phyloP scores from a whole-genome alignment of 1,140 invertebrate species.

The Eulimnadia texana region DNA sequence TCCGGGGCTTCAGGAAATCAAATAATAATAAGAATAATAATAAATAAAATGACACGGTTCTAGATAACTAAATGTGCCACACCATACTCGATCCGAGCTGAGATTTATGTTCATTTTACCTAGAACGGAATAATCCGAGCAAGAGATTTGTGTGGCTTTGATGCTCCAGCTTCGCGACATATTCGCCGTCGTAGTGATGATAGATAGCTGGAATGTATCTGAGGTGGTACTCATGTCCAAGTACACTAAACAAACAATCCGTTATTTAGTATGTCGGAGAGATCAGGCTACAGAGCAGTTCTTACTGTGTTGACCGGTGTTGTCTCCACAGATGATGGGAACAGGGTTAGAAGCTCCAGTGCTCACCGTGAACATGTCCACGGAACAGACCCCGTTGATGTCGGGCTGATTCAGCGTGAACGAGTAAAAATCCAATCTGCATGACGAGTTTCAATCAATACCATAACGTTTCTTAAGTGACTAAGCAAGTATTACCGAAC shows the following conservation, averaged over 20 bases:
- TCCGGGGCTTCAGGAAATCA: constrained; percentile 5
- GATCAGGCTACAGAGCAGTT: constrained; percentile 7
- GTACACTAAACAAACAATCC: neutral
- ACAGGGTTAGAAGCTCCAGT: constrained; percentile 48
- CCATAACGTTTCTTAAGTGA: neutral
- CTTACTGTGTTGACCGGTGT: constrained; percentile 57
- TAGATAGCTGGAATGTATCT: neutral
- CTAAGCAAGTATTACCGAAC: neutral
- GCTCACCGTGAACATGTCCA: constrained; percentile 46
- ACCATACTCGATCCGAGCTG: no score
- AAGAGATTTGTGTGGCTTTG: constrained; percentile 8
- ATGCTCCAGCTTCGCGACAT: constrained; percentile 8
- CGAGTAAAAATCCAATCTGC: constrained; percentile 54
- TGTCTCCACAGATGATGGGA: constrained; percentile 60
- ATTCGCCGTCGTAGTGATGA: neutral
- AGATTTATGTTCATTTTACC: no score
- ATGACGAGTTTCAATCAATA: neutral
- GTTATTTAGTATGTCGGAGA: neutral
- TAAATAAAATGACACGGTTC: no score
- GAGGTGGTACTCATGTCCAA: neutral
- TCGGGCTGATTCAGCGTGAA: constrained; percentile 53
- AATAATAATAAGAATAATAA: neutral
- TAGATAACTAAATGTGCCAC: no score
- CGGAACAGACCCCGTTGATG: constrained; percentile 49
- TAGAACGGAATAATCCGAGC: neutral